Evolutionary conservation across 2,113 vertebrate genomes (phyloP), one percentile per base, ranked within the genome.

Genomic region (Myotis brandtii): DNA sequence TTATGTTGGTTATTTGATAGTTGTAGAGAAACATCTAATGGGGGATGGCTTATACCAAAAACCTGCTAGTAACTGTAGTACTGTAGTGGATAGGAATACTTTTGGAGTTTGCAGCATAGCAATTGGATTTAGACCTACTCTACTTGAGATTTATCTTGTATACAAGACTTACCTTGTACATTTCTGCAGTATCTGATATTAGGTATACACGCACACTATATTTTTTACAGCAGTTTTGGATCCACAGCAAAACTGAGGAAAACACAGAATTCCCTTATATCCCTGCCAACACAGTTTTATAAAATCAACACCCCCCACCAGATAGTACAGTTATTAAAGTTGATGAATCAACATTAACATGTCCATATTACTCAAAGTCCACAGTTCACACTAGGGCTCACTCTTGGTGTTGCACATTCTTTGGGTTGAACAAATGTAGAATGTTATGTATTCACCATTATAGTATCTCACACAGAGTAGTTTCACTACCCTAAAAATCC

Each of bases 161-260:
- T 76, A 52, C 17, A 50, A 75, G 73, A 77, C 75, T 32, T 89
- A 76, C 37, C 21, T 80, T 69, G 7, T 89, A 48, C 48, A 40
- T 62, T 52, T 94, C 75, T 54, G 69, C 1, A 87, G 6, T 88
- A 37, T 75, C 20, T 80, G 37, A 52, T 59, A 40, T 32, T 75
- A 81, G 50, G 23, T 30, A 81, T 23, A 32, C 13, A 20, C 40
- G 13, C 13, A 23, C 20, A 54, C 11, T 56, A 59, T 50, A 62
- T 50, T 69, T 79, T 79, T 90, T 76, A 64, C 37, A 30, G 16
- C 13, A 85, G 4, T 80, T 95, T 56, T 91, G 46, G 46, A 21
- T 76, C 85, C 66, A 91, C 32, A 94, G 48, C 23, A 82, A 64
- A 92, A 50, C 16, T 54, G 56, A 93, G 21, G 54, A 62, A 87